Base-by-base conservation (phyloP, 37 sponge, comb jelly and placozoan genomes). In the Chondrilla cf. caribensis region DNA sequence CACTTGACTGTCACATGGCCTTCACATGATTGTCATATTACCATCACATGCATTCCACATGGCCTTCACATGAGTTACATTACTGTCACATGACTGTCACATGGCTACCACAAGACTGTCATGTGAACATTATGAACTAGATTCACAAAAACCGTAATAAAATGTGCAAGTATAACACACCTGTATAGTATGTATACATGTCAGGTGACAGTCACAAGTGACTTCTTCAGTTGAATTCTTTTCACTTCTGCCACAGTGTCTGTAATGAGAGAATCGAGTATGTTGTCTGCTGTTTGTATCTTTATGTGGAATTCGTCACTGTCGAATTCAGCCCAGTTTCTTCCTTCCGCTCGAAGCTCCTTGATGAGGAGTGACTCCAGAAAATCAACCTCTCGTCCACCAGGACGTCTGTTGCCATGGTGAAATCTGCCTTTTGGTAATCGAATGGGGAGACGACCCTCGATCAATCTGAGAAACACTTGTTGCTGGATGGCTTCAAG, bases 281-380 rank as follows among this genome's bases (percentile, higher is more conserved):
- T 87, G 33, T 71, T 38, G 40, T 97, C 97, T 14, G 95, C 97
- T 3, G 85, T 79, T 38, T 55, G 41, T 25, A 85, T 39, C 67
- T 94, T 94, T 3, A 94, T 87, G 14, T 73, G 35, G 14, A 38
- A 31, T 58, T 97, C 97, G 58, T 97, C 97, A 6, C 38, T 36
- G 33, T 83, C 82, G 82, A 94, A 97, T 40, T 97, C 90, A 22
- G 86, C 82, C 97, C 97, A 97, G 0, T 82, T 54, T 0, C 88
- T 81, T 79, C 92, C 97, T 31, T 97, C 97, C 9, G 82, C 81
- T 19, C 89, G 42, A 31, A 97, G 79, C 80, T 97, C 97, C 58
- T 77, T 79, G 64, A 87, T 89, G 60, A 92, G 72, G 4, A 95
- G n/a, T 18, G 79, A 29, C 54, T 95, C 96, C 25, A 95, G 81